Percentiles rank a stretch among this genome's conserved stretches.
phyloP scores from a whole-genome alignment of 2,797 vertebrate species.

The Champsocephalus esox region DNA sequence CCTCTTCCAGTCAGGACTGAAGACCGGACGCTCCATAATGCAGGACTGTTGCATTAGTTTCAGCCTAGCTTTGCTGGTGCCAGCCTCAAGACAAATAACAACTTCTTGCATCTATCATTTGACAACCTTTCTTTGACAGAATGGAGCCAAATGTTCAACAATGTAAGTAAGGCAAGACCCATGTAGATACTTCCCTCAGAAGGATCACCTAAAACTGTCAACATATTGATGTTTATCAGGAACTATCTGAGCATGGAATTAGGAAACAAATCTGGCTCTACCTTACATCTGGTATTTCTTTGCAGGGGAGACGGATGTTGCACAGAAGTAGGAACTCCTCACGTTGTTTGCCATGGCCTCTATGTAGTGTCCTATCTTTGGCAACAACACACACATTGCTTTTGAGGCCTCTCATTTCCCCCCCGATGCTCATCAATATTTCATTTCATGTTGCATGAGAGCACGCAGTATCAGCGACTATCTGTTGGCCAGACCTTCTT shows the following conservation, averaged over 20 bases:
- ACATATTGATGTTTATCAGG: neutral
- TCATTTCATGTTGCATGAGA: slow-evolving; percentile 23
- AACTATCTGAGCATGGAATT: no score
- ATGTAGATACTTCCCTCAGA: no score
- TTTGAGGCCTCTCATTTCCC: slow-evolving; percentile 41
- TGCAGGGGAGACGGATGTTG: slow-evolving; percentile 3
- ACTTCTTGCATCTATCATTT: neutral
- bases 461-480: slow-evolving; percentile 18
- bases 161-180: no score
- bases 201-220: neutral
- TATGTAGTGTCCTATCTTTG: no score
- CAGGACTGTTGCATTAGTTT: neutral
- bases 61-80: no score
- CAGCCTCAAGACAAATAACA: no score
- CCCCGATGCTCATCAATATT: slow-evolving; percentile 55
- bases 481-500: neutral
- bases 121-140: neutral
- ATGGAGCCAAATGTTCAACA: neutral
- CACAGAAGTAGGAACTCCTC: no score
- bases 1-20: neutral
- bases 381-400: slow-evolving; percentile 3
- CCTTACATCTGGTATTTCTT: neutral
- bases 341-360: no score
- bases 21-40: neutral
- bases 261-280: no score